phyloP scores from a whole-genome alignment of 2,113 vertebrate species.

The Malurus melanocephalus region DNA sequence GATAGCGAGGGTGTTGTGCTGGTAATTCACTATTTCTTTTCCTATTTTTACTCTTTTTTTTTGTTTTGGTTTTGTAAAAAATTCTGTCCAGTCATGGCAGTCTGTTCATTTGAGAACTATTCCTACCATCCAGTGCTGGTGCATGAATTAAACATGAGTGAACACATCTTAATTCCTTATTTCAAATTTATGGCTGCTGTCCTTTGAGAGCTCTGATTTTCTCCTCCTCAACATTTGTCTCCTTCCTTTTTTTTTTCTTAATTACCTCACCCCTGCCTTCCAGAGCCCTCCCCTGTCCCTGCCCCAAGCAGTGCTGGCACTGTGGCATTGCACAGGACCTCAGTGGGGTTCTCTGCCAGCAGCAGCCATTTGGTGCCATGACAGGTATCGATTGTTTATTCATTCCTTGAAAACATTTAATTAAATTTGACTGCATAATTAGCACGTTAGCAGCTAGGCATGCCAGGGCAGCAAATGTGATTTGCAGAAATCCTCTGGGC shows the following conservation, averaged over 20 bases:
- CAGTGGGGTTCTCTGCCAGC: background rate
- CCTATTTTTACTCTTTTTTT: background rate
- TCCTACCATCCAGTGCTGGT: background rate
- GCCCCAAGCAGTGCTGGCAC: background rate
- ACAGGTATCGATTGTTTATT: constrained; percentile 20
- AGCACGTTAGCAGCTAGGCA: background rate
- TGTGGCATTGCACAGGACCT: background rate
- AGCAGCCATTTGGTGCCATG: background rate
- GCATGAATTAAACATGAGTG: constrained; percentile 40
- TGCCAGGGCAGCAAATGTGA: background rate
- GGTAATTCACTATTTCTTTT: background rate
- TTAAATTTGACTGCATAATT: constrained; percentile 14
- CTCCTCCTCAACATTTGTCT: background rate
- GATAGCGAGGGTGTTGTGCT: background rate
- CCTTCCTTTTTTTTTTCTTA: background rate
- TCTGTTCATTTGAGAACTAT: background rate
- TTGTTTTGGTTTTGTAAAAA: background rate
- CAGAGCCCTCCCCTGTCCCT: background rate
- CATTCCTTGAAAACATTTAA: constrained; percentile 18
- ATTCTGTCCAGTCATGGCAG: background rate
- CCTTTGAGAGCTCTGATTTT: background rate
- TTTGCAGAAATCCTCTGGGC: background rate
- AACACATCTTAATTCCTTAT: constrained; percentile 19
- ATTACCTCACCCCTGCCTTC: background rate
- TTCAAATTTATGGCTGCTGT: background rate